Evolutionary conservation across 1,140 invertebrate species (phyloP).

Genomic region (Pseudomyrmex cubaensis): DNA sequence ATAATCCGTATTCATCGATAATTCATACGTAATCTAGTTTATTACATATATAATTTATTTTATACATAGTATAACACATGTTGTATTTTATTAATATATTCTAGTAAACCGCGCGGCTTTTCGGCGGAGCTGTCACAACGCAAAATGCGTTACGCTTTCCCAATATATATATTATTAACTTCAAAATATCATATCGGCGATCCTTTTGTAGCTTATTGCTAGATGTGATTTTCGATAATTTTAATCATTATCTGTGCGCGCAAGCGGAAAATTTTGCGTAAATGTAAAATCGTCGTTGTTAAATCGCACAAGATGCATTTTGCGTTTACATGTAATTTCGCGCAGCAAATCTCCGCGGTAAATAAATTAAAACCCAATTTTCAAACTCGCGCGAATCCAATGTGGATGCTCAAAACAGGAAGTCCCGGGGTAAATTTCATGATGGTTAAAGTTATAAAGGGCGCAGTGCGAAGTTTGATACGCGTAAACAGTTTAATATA

Average conservation of each 20-base stretch:
- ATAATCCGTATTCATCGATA: too few species aligned
- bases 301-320: neutral
- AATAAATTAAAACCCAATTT: slow-evolving; percentile 26
- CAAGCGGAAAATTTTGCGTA: neutral
- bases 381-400: slow-evolving; percentile 19
- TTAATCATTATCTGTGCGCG: neutral
- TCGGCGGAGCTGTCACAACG: too few species aligned
- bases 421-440: slow-evolving; percentile 31
- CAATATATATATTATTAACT: too few species aligned
- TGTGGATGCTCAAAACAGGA: neutral
- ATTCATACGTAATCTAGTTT: too few species aligned
- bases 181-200: too few species aligned
- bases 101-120: too few species aligned
- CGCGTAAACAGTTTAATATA: slow-evolving; percentile 42
- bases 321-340: slow-evolving; percentile 1
- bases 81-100: too few species aligned
- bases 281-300: neutral
- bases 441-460: slow-evolving; percentile 1
- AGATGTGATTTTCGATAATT: too few species aligned
- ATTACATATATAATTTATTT: too few species aligned
- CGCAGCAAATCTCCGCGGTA: neutral
- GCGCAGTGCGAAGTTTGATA: slow-evolving; percentile 24
- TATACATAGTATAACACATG: too few species aligned
- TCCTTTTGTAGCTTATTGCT: too few species aligned
- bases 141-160: too few species aligned